Base-by-base conservation (phyloP, 1,140 invertebrate species). In the Drosophila nigromelanica region DNA sequence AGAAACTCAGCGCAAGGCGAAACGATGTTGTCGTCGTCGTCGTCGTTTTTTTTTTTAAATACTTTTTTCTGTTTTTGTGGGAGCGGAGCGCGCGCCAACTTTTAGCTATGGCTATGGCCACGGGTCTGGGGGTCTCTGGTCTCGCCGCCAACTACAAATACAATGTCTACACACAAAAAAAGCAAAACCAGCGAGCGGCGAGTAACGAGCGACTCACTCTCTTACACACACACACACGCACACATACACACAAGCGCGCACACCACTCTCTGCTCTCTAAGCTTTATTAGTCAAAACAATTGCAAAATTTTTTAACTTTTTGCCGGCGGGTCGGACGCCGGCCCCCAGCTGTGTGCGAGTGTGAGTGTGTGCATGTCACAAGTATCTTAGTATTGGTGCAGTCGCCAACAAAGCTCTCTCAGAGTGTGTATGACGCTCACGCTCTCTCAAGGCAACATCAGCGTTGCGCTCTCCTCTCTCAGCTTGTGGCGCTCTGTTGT, bases 231-330 rank as follows among this genome's bases (percentile, higher is more conserved):
- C 55, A 45, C 27, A 39, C 56, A 18, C 27, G 18, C 37, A n/a
- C 37, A 45, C 27, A 51, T 11, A 47, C 18, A 52, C 14, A 8
- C 7, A 42, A 27, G 5, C 27, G 4, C 58, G 37, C 71, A 48
- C 51, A 14, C 6, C 33, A 21, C 51, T 45, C 42, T 43, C 55
- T 50, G 59, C 69, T 73, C 79, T 89, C 83, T 89, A 89, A 89
- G 83, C 79, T 89, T 80, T 86, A 89, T 89, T 89, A 89, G 85
- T 79, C 83, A 89, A 89, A 89, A 89, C 83, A 89, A 89, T 89
- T 72, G 83, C 83, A 56, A 80, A 89, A 77, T 77, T 83, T 89
- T 83, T 75, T 35, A 45, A 73, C 69, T 82, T 87, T 86, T 87
- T 78, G 76, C 82, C 83, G 82, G 78, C 75, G 59, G 69, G 52